phyloP scores from a whole-genome alignment of 2,888 invertebrate species.

The Mythimna loreyi region DNA sequence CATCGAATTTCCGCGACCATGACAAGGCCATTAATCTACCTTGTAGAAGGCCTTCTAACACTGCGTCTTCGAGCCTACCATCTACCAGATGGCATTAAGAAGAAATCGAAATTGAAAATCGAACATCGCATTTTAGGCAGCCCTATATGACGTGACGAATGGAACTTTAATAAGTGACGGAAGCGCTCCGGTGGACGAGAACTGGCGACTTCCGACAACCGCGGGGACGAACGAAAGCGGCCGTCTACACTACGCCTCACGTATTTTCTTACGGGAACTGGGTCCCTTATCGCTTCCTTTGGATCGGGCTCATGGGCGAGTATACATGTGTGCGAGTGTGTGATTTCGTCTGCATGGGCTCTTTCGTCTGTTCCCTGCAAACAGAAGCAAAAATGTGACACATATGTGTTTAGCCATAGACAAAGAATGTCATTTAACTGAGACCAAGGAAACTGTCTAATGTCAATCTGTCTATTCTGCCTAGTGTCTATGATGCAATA shows the following conservation, averaged over 20 bases:
- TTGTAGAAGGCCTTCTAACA: no score
- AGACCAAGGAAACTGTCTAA: no score
- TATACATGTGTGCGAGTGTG: neutral
- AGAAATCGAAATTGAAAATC: neutral
- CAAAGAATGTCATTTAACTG: no score
- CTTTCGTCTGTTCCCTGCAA: neutral
- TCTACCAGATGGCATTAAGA: neutral
- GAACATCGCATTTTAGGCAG: slow-evolving; percentile 19
- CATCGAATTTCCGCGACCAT: no score
- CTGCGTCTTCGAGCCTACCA: no score
- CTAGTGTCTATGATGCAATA: no score
- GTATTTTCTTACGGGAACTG: slow-evolving; percentile 52
- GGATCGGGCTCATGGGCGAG: slow-evolving; percentile 17
- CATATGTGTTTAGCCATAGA: no score
- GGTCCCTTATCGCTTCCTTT: slow-evolving; percentile 39
- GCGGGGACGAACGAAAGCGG: slow-evolving; percentile 53
- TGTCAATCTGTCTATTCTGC: no score
- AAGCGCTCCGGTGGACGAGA: slow-evolving; percentile 61
- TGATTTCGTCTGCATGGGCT: neutral
- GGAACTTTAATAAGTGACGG: slow-evolving; percentile 67
- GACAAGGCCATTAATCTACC: no score
- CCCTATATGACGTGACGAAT: slow-evolving; percentile 64
- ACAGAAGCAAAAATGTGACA: neutral
- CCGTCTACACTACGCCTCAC: slow-evolving; percentile 43
- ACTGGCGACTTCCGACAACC: slow-evolving; percentile 67